Conservation (phyloP, 2,113 vertebrate species). For the Stigmatopora argus region DNA sequence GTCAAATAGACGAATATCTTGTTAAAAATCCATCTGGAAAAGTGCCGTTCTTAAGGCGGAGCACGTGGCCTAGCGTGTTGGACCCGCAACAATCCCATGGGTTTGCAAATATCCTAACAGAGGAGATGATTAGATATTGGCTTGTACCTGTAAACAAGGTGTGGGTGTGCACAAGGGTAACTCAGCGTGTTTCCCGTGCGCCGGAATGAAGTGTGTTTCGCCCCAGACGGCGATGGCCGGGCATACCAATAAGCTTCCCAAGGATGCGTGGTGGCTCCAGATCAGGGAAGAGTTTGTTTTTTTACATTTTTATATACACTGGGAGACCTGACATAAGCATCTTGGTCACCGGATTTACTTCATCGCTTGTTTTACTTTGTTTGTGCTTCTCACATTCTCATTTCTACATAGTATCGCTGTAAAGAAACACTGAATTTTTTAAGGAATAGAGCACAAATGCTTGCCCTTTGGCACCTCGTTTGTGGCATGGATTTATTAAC, state of each 20-base stretch:
- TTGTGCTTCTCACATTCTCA: constrained; percentile 46
- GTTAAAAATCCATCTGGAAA: background rate
- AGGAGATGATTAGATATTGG: background rate
- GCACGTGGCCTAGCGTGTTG: background rate
- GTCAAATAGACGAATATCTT: constrained; percentile 9
- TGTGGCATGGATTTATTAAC: too few species aligned
- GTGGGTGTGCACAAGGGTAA: constrained; percentile 8
- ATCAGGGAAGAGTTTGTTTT: too few species aligned
- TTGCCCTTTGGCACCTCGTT: too few species aligned
- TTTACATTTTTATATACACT: constrained; percentile 3
- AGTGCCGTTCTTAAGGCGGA: background rate
- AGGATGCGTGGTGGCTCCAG: constrained; percentile 30
- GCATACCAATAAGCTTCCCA: constrained; percentile 53
- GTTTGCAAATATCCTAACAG: background rate
- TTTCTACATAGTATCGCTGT: background rate
- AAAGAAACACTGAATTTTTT: background rate
- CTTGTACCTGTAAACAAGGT: background rate
- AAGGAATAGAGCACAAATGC: background rate
- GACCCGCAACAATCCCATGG: background rate
- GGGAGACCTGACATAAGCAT: constrained; percentile 52
- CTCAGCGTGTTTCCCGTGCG: constrained; percentile 4
- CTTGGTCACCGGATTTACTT: constrained; percentile 60
- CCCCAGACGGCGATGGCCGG: constrained; percentile 20
- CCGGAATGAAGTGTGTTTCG: constrained; percentile 29
- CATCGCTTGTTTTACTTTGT: constrained; percentile 65